A percentile compares a stretch with the other conserved stretches of the same genome.
Conservation (phyloP, 2,888 invertebrate species). For the Lobophora halterata region DNA sequence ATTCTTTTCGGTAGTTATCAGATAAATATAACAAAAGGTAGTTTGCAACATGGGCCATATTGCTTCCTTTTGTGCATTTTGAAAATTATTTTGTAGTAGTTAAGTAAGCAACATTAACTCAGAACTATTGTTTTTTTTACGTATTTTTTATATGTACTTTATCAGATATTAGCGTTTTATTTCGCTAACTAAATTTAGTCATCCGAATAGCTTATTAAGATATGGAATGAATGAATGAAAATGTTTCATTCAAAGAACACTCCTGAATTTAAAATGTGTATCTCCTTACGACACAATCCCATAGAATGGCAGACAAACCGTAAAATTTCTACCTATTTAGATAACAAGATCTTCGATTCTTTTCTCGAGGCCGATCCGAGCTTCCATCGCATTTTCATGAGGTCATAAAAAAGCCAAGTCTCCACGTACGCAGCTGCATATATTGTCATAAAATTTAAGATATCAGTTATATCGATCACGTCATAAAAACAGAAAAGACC, state of each 20-base stretch:
- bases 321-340: conserved; percentile 29
- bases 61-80: not conserved
- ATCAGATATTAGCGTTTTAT: too few species aligned
- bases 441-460: conserved; percentile 62
- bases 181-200: conserved; percentile 44
- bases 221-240: conserved; percentile 25
- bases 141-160: too few species aligned
- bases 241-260: conserved; percentile 6
- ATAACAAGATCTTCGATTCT: conserved; percentile 29
- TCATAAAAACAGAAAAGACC: conserved; percentile 56
- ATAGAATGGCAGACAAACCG: conserved; percentile 19
- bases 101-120: too few species aligned
- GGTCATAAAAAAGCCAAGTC: conserved; percentile 38
- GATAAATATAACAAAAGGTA: too few species aligned
- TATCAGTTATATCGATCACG: conserved; percentile 50
- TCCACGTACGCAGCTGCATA: conserved; percentile 52
- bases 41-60: conserved; percentile 1
- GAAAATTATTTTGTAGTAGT: not conserved
- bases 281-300: conserved; percentile 11
- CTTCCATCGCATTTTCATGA: conserved; percentile 41
- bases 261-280: conserved; percentile 1
- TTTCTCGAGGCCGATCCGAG: conserved; percentile 25
- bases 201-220: conserved; percentile 36
- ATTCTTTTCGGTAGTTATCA: too few species aligned
- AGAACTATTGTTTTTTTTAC: too few species aligned